Evolutionary conservation across 2,797 vertebrate species (phyloP).

Genomic region (Corythornis leucogaster): DNA sequence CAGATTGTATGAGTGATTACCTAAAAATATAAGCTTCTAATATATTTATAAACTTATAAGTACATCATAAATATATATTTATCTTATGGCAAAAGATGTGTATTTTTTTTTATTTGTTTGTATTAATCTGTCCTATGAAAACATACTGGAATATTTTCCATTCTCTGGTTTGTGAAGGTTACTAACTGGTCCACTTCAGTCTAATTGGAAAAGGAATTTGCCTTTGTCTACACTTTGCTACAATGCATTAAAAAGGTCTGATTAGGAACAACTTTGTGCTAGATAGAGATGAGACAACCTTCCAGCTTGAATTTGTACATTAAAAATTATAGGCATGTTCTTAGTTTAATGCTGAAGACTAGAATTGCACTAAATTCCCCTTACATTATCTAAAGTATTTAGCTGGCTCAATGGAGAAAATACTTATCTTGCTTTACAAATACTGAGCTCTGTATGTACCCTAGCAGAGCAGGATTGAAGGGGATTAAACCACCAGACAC

Average conservation of each 20-base stretch:
- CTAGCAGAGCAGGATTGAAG: background rate
- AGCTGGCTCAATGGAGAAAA: background rate
- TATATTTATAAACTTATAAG: background rate
- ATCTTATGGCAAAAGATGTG: background rate
- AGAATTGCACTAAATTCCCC: background rate
- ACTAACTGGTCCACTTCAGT: background rate
- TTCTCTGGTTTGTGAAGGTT: background rate
- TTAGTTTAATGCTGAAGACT: background rate
- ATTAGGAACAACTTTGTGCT: background rate
- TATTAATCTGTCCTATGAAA: background rate
- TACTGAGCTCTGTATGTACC: background rate
- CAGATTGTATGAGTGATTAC: constrained; percentile 10
- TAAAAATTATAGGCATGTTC: background rate
- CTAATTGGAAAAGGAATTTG: background rate
- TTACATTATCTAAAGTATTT: background rate
- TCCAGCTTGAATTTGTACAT: background rate
- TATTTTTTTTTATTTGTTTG: background rate
- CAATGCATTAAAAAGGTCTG: background rate
- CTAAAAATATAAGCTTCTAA: constrained; percentile 13
- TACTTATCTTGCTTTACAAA: background rate
- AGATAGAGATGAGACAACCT: background rate
- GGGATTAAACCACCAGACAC: background rate
- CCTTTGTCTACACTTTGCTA: background rate
- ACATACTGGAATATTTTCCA: background rate
- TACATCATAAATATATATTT: background rate